A percentile compares a stretch with the other conserved stretches of the same genome.
Conservation (phyloP, 2,888 invertebrate genomes). For the Volucella inflata region DNA sequence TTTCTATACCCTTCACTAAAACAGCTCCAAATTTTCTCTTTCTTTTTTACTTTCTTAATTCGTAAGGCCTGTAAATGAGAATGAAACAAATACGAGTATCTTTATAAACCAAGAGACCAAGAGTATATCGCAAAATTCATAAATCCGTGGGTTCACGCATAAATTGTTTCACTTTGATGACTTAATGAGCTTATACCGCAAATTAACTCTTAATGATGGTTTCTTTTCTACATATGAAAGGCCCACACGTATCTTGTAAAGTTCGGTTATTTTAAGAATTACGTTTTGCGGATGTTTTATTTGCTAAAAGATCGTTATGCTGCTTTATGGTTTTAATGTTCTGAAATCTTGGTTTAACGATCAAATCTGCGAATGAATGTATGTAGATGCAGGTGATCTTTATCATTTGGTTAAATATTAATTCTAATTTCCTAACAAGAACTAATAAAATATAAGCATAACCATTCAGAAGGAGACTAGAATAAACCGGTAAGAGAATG, state of each 20-base stretch:
- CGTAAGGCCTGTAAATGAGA: neutral
- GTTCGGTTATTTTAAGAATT: too few species aligned
- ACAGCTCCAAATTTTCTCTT: neutral
- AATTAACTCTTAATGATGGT: slow-evolving; percentile 3
- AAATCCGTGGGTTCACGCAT: slow-evolving; percentile 1
- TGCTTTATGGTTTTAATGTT: too few species aligned
- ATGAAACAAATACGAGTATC: neutral
- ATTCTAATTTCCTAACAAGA: too few species aligned
- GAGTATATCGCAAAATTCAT: slow-evolving; percentile 1
- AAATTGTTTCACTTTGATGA: slow-evolving; percentile 24
- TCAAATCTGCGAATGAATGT: too few species aligned
- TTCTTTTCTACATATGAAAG: neutral
- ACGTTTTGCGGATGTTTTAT: too few species aligned
- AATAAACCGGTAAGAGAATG: too few species aligned
- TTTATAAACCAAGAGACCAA: slow-evolving; percentile 6
- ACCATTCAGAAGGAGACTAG: too few species aligned
- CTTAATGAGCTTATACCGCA: slow-evolving; percentile 19
- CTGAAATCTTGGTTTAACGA: too few species aligned
- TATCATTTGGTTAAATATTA: too few species aligned
- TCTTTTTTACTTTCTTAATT: neutral
- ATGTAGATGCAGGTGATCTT: too few species aligned
- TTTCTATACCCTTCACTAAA: neutral
- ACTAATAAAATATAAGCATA: too few species aligned
- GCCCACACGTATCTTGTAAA: neutral
- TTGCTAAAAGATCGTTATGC: too few species aligned